Base-by-base conservation (phyloP, 2,113 vertebrate genomes). In the Hyperopisus bebe region DNA sequence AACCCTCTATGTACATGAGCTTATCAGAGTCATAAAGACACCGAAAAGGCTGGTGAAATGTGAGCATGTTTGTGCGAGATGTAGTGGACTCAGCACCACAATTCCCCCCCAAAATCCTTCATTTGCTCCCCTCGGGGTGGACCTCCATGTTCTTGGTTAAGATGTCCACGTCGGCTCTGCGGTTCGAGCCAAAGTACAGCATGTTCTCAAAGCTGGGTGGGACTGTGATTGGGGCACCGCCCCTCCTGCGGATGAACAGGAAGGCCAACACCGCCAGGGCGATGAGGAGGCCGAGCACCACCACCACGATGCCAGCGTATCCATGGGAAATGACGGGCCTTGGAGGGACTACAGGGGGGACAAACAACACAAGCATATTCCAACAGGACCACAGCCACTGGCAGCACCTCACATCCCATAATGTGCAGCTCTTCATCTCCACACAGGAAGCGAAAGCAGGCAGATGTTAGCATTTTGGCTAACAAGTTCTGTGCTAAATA, bases 201-300 rank as follows among this genome's bases (percentile, higher is more conserved):
- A 80, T 80, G 74, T 80, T 80, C 74, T 80, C 74, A 17, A 80
- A 80, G 74, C 74, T 80, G 31, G 74, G 74, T 19, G 74, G 74
- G 31, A 80, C 74, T 80, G 74, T 42, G 35, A 80, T 42, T 4
- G 15, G 1, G 35, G 35, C 17, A 7, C 74, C 74, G 2, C 13
- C 31, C 35, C 35, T 80, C 17, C 74, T 80, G 74, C 74, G 74
- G 74, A 80, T 2, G 13, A 17, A 80, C 5, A 80, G 74, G 74
- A 42, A 80, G 74, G 31, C 74, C 74, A 80, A 35, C 11, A 0
- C 74, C 2, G 35, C 74, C 74, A 80, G 31, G 5, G 39, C 15
- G 0, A 7, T 0, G 2, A 80, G 31, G 5, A 80, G 74, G 74
- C 5, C 35, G 0, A 80, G 5, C 35, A 80, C 6, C 35, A 39